These are phyloP conservation scores for Dolichallabes microphthalmus DNA, from an alignment of 2,113 vertebrate genomes.

Conservation along the genomic window DNA sequence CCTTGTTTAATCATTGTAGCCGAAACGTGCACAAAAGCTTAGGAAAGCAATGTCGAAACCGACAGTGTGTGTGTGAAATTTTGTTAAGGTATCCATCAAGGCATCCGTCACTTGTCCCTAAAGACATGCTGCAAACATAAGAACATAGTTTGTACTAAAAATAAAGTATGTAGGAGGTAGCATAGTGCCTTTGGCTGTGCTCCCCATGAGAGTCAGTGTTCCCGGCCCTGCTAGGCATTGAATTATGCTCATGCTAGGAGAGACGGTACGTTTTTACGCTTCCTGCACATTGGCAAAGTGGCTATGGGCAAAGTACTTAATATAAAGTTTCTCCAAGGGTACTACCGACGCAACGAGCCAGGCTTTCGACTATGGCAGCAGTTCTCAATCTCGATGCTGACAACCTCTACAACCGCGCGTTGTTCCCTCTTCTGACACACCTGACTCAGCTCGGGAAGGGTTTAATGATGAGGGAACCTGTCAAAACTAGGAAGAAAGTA, in stretches of 20 bases:
- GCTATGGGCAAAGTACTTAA: conserved; percentile 27
- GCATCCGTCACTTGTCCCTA: neutral
- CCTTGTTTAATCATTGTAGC: neutral
- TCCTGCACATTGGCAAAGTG: neutral
- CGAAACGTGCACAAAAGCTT: neutral
- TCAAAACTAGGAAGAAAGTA: conserved; percentile 16
- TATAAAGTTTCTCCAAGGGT: conserved; percentile 16
- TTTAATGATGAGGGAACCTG: conserved; percentile 22
- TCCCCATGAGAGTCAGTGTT: conserved; percentile 25
- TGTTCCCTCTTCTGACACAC: neutral
- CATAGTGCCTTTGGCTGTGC: conserved; percentile 10
- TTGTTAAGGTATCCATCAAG: neutral
- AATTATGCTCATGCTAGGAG: conserved; percentile 19
- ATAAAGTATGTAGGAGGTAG: conserved; percentile 25
- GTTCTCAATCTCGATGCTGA: conserved; percentile 16
- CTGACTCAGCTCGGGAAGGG: conserved; percentile 35
- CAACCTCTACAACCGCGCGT: neutral
- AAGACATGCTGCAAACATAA: neutral
- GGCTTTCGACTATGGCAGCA: neutral
- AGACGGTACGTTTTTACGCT: conserved; percentile 6
- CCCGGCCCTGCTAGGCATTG: conserved; percentile 26
- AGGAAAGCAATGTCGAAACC: neutral
- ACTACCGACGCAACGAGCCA: neutral
- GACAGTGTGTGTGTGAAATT: neutral
- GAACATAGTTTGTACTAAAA: conserved; percentile 25